Conservation (phyloP, 1,140 invertebrate genomes). For the Eriosoma lanigerum region DNA sequence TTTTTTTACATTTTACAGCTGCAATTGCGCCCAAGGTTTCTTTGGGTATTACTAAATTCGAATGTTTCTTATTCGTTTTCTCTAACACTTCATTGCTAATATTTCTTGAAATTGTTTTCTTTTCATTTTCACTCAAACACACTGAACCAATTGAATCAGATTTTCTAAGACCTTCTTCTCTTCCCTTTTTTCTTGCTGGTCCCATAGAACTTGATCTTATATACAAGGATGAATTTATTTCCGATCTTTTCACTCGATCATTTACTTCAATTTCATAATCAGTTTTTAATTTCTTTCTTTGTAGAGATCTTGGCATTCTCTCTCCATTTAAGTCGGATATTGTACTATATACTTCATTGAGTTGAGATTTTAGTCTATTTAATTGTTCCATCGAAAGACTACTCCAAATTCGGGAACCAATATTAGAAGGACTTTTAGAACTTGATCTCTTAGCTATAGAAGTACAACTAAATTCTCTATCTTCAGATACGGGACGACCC, state of each 20-base stretch:
- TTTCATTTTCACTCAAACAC: slow-evolving; percentile 68
- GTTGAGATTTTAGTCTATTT: slow-evolving; percentile 74
- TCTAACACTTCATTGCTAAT: slow-evolving; percentile 73
- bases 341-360: slow-evolving; percentile 78
- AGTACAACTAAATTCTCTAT: slow-evolving; percentile 9
- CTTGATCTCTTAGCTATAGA: slow-evolving; percentile 51
- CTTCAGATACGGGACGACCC: slow-evolving; percentile 54
- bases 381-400: slow-evolving; percentile 83
- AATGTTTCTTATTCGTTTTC: slow-evolving; percentile 59
- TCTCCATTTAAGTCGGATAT: slow-evolving; percentile 59
- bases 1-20: slow-evolving; percentile 60
- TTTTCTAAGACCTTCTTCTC: slow-evolving; percentile 59
- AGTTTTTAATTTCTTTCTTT: slow-evolving; percentile 54
- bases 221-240: slow-evolving; percentile 57
- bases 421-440: slow-evolving; percentile 56
- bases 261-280: slow-evolving; percentile 63
- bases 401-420: slow-evolving; percentile 77
- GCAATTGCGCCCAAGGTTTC: slow-evolving; percentile 69
- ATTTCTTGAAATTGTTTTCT: slow-evolving; percentile 70
- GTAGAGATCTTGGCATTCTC: slow-evolving; percentile 56
- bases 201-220: slow-evolving; percentile 71
- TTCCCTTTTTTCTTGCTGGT: slow-evolving; percentile 57
- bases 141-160: slow-evolving; percentile 64
- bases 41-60: slow-evolving; percentile 61
- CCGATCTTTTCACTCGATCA: slow-evolving; percentile 45